Base-by-base conservation (phyloP, 2,113 vertebrate species). In the Origma solitaria region DNA sequence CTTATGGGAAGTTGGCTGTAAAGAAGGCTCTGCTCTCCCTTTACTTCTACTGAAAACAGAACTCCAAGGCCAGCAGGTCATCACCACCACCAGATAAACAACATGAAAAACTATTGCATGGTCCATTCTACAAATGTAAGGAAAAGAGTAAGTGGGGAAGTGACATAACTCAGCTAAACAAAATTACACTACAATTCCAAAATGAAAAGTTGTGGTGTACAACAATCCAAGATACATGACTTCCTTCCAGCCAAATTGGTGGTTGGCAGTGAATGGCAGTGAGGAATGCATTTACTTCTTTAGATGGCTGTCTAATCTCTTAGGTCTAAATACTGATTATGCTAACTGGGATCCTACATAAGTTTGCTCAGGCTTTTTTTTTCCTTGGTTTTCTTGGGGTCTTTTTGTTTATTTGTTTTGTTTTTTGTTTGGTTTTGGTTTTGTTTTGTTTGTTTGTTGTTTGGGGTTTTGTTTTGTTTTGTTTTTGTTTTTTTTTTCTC, bases 91-190 rank as follows among this genome's bases (percentile, higher is more conserved):
- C 35, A 64, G 20, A 22, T 30, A 66, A 70, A 53, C 62, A 70
- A 53, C 5, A 23, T 42, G 78, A 72, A 40, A 24, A 45, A 15
- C 5, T 33, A 45, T 18, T 66, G 45, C 21, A 42, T 3, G 51
- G 16, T 10, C 13, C 5, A 10, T 40, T 76, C 45, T 7, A 78
- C 10, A 51, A 56, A 87, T 19, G 7, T 24, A 78, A 69, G 37
- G 53, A 70, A 75, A 73, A 56, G 9, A 79, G 2, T 15, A 77
- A 79, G 15, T 66, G 17, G 90, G 12, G 24, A 92, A 71, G 5
- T 3, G 5, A 57, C 0, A 0, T 15, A 61, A 25, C 28, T 11
- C 64, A 17, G 22, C 8, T 57, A 10, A 25, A 57, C 7, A 40
- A n/a, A 69, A 72, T 37, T 69, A 53, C 1, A n/a, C 13, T 15